Percentiles rank a stretch among this genome's conserved stretches.
Conservation (phyloP, 92 coral and sea anemone species). For the Palythoa grandiflora region DNA sequence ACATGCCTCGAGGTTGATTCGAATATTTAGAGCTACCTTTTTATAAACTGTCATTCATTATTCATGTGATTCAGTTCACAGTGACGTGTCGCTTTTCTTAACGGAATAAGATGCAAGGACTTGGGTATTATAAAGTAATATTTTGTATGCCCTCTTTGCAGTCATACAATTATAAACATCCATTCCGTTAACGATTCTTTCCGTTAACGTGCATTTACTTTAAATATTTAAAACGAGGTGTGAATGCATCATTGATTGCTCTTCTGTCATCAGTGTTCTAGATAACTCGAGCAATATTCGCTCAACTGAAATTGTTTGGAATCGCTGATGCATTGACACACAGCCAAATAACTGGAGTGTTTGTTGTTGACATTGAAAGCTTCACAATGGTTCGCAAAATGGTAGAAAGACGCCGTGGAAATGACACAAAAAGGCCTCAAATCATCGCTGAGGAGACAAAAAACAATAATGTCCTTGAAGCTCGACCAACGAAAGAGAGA, state of each 20-base stretch:
- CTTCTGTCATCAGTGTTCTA: background rate
- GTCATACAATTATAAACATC: too few relatives aligned
- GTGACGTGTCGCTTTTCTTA: background rate
- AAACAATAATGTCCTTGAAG: slow-evolving; percentile 13
- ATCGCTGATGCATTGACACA: slow-evolving; percentile 8
- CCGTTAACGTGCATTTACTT: background rate
- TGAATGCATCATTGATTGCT: slow-evolving; percentile 3
- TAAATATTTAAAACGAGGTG: background rate
- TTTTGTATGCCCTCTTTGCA: background rate
- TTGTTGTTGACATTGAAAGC: background rate
- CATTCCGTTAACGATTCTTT: background rate
- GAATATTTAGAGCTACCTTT: background rate
- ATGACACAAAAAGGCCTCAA: background rate
- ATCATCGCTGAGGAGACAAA: background rate
- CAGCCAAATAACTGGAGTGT: background rate
- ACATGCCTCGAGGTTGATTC: background rate
- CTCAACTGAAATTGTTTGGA: background rate
- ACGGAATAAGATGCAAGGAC: background rate
- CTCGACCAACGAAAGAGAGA: too few relatives aligned
- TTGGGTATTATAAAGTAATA: background rate
- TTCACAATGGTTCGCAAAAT: slow-evolving; percentile 21
- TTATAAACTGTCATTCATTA: background rate
- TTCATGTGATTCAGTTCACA: background rate
- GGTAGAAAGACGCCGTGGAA: slow-evolving; percentile 26
- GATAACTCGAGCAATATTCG: background rate